Base-by-base conservation (phyloP, 1,140 invertebrate species). In the Scaptomyza hsui region DNA sequence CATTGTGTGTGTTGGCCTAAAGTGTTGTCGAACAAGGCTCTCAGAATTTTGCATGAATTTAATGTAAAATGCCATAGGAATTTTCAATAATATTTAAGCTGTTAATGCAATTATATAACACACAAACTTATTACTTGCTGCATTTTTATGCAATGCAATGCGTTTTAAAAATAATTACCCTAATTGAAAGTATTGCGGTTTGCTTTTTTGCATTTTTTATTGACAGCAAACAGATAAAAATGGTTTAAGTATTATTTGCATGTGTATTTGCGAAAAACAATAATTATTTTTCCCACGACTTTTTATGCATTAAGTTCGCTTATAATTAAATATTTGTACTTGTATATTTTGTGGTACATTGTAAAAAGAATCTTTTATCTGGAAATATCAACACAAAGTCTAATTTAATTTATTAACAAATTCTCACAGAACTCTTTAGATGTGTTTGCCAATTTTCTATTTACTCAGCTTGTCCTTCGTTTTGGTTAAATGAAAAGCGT, bases 401-500 rank as follows among this genome's bases (percentile, higher is more conserved):
- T 35, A 15, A 6, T 39, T n/a, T 18, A 39, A 55, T 56, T 53
- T 63, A 59, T 41, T 26, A 16, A 45, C 18, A 18, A 56, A 51
- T 42, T 47, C 51, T 10, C 19, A 24, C 44, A 24, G 18, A 21
- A 18, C 53, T 18, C 12, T 32, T 29, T 41, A 37, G 19, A 7
- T 15, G 29, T 52, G 74, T 41, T 53, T 49, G 29, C 7, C 1
- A 16, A 48, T 57, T 49, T 39, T 52, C 19, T 51, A 32, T 71
- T 45, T 59, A 42, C 29, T 35, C 53, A 21, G 56, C 19, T 44
- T 35, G 48, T 47, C 39, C 32, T 48, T 39, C 12, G n/a, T 29
- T 26, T 24, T 39, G 60, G 52, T 19, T 42, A 69, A 81, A 81
- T 86, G 65, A 75, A 86, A 71, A 75, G 59, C 47, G 55, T 78